Percentiles rank a stretch among this genome's conserved stretches.
Evolutionary conservation across 2,888 invertebrate genomes (phyloP).

Genomic region (Bruchidius siliquastri): DNA sequence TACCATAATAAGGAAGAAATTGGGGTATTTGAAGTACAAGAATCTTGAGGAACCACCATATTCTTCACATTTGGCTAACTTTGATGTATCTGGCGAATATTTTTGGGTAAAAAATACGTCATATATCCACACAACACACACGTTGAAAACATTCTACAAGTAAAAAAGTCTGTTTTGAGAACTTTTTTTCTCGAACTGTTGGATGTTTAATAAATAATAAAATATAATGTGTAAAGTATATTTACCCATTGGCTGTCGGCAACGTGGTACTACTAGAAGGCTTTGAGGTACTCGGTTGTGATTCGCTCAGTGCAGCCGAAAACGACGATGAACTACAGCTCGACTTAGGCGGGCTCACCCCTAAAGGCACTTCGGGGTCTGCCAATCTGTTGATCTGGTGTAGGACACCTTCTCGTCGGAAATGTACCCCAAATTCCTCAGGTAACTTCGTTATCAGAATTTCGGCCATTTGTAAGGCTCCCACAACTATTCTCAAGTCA

Average conservation of each 20-base stretch:
- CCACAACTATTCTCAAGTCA: slow-evolving; percentile 94
- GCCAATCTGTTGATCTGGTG: slow-evolving; percentile 75
- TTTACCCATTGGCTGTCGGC: slow-evolving; percentile 41
- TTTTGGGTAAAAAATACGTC: too few species aligned
- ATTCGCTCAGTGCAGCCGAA: slow-evolving; percentile 49
- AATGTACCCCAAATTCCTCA: slow-evolving; percentile 91
- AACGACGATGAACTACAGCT: slow-evolving; percentile 53
- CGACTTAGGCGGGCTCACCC: slow-evolving; percentile 55
- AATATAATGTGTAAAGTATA: neutral
- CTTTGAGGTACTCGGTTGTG: slow-evolving; percentile 45
- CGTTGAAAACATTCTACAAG: too few species aligned
- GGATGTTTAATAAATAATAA: too few species aligned
- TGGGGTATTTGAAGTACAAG: too few species aligned
- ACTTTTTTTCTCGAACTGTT: too few species aligned
- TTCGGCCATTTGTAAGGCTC: slow-evolving; percentile 94
- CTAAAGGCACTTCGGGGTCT: slow-evolving; percentile 61
- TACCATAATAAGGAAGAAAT: too few species aligned
- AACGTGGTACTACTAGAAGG: slow-evolving; percentile 34
- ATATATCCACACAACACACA: too few species aligned
- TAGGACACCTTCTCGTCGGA: slow-evolving; percentile 95
- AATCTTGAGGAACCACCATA: too few species aligned
- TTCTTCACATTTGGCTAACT: too few species aligned
- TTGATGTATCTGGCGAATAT: too few species aligned
- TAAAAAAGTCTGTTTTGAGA: too few species aligned
- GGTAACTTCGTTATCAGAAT: slow-evolving; percentile 95